Base-by-base conservation (phyloP, 1,140 invertebrate genomes). In the Eriocheir sinensis region DNA sequence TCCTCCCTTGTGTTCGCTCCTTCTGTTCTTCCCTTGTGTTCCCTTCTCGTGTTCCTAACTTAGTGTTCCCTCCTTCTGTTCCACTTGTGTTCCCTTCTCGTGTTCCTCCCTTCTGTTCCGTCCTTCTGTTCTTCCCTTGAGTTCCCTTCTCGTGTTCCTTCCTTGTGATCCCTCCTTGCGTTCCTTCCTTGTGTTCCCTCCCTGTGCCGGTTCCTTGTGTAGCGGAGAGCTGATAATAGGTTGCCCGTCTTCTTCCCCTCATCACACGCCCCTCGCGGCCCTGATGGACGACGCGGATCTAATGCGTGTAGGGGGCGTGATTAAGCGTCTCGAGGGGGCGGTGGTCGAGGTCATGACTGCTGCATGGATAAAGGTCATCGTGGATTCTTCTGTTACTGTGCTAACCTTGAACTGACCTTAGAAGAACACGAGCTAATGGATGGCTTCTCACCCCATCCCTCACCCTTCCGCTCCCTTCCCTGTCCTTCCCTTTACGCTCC, bases 151-250 rank as follows among this genome's bases (percentile, higher is more conserved):
- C 6, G 17, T 72, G 60, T 72, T 72, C 60, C 60, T 72, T 72
- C 60, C 60, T 72, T 21, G 60, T 21, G 12, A n/a, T n/a, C 60
- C 21, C 27, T 4, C 27, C 21, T 72, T 27, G 17, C n/a, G 60
- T 72, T 72, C 60, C 60, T 72, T 72, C 60, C 60, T 72, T 21
- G 60, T 21, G 12, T n/a, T 72, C 21, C 60, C 21, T 72, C 0
- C n/a, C n/a, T n/a, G n/a, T n/a, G n/a, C n/a, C n/a, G n/a, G n/a
- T n/a, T n/a, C n/a, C n/a, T n/a, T n/a, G n/a, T n/a, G n/a, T n/a
- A n/a, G n/a, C n/a, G n/a, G n/a, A n/a, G 60, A 72, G 6, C 60
- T 72, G 60, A 72, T 72, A 72, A 72, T 72, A 72, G 60, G 60
- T n/a, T 72, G 21, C n/a, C n/a, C 27, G 27, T 72, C 21, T 72